Percentiles rank a stretch among this genome's conserved stretches.
Evolutionary conservation across 2,888 invertebrate genomes (phyloP).

Genomic region (Suillia variegata): DNA sequence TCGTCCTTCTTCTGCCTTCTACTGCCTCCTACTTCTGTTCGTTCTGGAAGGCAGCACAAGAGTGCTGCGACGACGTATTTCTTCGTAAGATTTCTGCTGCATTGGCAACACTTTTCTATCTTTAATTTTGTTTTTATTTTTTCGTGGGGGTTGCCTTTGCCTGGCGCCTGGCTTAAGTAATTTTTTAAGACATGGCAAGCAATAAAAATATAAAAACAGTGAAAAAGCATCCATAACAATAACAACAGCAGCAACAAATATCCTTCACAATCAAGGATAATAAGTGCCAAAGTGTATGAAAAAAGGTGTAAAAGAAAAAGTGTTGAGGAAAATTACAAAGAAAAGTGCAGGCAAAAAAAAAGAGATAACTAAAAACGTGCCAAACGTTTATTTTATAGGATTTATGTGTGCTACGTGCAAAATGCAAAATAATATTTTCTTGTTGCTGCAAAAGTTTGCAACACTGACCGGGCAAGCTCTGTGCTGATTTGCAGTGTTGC

Average conservation of each 20-base stretch:
- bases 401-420: constrained; percentile 54
- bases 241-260: neutral
- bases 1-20: too few species aligned
- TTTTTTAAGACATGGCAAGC: neutral
- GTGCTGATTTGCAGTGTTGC: neutral
- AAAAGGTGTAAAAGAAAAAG: neutral
- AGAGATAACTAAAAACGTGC: constrained; percentile 51
- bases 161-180: constrained; percentile 8
- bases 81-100: constrained; percentile 31
- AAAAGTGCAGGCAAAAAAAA: constrained; percentile 6
- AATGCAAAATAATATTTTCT: constrained; percentile 47
- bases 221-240: neutral
- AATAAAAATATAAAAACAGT: neutral
- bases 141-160: neutral
- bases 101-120: neutral
- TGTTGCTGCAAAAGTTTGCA: neutral
- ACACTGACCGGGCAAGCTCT: neutral
- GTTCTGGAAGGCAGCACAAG: constrained; percentile 9
- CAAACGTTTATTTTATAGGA: constrained; percentile 56
- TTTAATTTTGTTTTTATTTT: neutral
- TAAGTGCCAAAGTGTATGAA: neutral
- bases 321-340: neutral
- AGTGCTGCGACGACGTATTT: constrained; percentile 27
- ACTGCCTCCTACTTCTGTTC: too few species aligned
- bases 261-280: neutral